phyloP scores from a whole-genome alignment of 1,140 invertebrate species.

The Papilio machaon region DNA sequence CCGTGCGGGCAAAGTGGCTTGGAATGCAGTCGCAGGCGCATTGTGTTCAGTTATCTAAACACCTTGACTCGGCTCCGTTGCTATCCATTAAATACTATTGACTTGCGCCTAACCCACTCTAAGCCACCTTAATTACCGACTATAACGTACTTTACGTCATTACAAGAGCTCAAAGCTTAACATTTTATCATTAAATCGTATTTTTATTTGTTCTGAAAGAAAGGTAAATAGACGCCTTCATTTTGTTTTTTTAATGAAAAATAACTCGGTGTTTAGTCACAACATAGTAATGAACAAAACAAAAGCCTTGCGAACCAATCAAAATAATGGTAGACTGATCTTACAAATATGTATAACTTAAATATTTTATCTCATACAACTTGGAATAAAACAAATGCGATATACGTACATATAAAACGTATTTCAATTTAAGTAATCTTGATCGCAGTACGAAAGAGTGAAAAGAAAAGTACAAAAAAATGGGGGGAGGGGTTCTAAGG shows the following conservation, averaged over 20 bases:
- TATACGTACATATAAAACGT: neutral
- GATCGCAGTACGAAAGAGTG: neutral
- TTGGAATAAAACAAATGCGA: no score
- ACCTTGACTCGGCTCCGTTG: constrained; percentile 49
- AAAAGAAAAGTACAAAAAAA: constrained; percentile 14
- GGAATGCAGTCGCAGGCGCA: constrained; percentile 66
- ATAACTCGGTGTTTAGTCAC: neutral
- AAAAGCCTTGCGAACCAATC: no score
- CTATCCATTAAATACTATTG: constrained; percentile 48
- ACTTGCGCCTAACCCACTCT: constrained; percentile 11
- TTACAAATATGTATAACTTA: no score
- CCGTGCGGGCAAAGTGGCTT: constrained; percentile 53
- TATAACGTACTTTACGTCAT: neutral
- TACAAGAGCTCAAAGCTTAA: neutral
- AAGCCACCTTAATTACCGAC: constrained; percentile 23
- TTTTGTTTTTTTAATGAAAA: neutral
- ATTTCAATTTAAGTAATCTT: constrained; percentile 28
- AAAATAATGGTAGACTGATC: no score
- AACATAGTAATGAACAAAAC: no score
- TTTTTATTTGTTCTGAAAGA: neutral
- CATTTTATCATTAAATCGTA: neutral
- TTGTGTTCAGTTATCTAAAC: constrained; percentile 73
- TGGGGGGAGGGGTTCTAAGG: neutral
- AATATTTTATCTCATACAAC: no score
- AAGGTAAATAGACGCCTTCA: neutral